Percentiles rank a stretch among this genome's conserved stretches.
These are phyloP conservation scores for Cirrhinus molitorella DNA, from an alignment of 2,797 vertebrate species.

Conservation along the genomic window DNA sequence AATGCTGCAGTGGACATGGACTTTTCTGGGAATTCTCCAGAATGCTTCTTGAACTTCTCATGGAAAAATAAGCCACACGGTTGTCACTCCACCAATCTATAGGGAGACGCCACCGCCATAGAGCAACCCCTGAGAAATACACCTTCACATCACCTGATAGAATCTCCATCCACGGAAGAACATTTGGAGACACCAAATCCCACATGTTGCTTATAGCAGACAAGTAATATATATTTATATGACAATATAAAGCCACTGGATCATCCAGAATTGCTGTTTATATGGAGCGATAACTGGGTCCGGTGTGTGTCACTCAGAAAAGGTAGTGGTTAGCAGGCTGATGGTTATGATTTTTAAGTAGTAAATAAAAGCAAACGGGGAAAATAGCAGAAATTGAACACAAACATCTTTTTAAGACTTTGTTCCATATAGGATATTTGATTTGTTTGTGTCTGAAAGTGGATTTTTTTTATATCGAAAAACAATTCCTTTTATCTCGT, in stretches of 20 bases:
- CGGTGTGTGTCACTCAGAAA: constrained; percentile 15
- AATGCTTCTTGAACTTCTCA: constrained; percentile 37
- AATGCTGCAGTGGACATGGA: constrained; percentile 55
- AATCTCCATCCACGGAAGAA: constrained; percentile 37
- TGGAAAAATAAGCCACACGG: constrained; percentile 27
- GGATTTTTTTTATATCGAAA: constrained; percentile 6
- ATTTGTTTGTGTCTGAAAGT: background rate
- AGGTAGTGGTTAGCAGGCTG: background rate
- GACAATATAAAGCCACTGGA: constrained; percentile 45
- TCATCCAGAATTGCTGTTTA: constrained; percentile 42
- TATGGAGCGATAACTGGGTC: constrained; percentile 35
- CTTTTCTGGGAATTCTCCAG: constrained; percentile 44
- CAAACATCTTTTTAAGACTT: constrained; percentile 6
- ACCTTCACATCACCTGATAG: constrained; percentile 40
- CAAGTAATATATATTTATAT: constrained; percentile 43
- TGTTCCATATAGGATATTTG: constrained; percentile 24
- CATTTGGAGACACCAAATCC: constrained; percentile 34
- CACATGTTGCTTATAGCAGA: constrained; percentile 43
- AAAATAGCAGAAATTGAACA: background rate
- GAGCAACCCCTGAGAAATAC: constrained; percentile 37
- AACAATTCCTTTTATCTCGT: background rate
- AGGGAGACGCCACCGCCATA: constrained; percentile 27
- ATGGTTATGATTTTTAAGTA: constrained; percentile 9
- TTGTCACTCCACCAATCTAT: constrained; percentile 39
- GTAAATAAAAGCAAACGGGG: background rate